These are phyloP conservation scores for Prostheceraeus crozeri DNA, from an alignment of 2,888 invertebrate species.

Conservation along the genomic window DNA sequence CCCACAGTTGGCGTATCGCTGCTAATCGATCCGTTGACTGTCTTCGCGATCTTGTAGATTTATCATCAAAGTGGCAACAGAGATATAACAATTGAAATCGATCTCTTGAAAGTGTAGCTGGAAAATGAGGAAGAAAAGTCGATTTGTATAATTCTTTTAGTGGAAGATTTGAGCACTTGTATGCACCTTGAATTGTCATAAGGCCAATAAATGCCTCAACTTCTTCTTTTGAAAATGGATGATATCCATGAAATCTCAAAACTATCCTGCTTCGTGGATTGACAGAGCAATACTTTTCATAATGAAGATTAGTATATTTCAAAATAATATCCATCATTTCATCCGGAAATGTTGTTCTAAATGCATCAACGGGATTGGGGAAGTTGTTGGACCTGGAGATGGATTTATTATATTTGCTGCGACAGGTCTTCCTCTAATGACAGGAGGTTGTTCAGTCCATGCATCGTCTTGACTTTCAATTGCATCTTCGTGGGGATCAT, in stretches of 20 bases:
- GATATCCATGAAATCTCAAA: background rate
- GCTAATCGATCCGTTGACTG: background rate
- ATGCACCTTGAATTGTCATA: background rate
- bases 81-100: slow-evolving; percentile 1
- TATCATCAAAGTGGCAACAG: slow-evolving; percentile 9
- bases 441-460: too few species aligned
- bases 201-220: background rate
- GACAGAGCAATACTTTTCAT: background rate
- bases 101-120: slow-evolving; percentile 1
- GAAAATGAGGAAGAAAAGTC: slow-evolving; percentile 5
- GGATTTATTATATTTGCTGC: background rate
- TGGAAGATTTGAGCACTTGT: slow-evolving; percentile 15
- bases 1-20: background rate
- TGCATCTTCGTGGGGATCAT: too few species aligned
- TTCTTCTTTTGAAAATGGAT: background rate
- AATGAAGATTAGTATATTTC: too few species aligned
- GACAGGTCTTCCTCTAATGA: background rate
- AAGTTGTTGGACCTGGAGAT: too few species aligned
- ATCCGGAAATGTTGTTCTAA: slow-evolving; percentile 12
- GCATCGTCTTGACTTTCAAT: too few species aligned
- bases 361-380: slow-evolving; percentile 15
- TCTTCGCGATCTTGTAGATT: background rate
- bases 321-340: too few species aligned
- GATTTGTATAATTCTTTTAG: slow-evolving; percentile 11
- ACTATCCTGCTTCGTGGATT: background rate